A percentile compares a stretch with the other conserved stretches of the same genome.
These are phyloP conservation scores for Crax fasciolata DNA, from an alignment of 2,797 vertebrate species.

Conservation along the genomic window DNA sequence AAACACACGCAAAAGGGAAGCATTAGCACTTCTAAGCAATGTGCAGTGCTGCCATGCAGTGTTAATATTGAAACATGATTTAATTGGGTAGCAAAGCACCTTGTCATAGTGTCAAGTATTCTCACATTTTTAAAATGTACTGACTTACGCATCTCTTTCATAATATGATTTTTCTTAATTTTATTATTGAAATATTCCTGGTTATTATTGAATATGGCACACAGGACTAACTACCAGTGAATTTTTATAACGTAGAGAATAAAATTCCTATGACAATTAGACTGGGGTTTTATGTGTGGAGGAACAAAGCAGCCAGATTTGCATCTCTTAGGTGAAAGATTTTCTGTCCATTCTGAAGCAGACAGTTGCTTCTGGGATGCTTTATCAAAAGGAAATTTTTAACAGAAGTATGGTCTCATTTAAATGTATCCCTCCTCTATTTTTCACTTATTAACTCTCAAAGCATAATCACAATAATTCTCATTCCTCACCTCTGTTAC, in stretches of 20 bases:
- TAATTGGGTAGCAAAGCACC: neutral
- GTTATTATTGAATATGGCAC: neutral
- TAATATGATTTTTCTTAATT: neutral
- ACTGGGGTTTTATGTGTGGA: neutral
- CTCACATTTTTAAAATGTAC: neutral
- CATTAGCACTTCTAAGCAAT: neutral
- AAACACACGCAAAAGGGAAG: neutral
- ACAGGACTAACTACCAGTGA: neutral
- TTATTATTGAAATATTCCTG: neutral
- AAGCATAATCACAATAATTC: neutral
- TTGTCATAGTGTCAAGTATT: neutral
- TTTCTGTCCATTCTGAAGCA: neutral
- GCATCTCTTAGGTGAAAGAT: neutral
- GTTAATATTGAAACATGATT: neutral
- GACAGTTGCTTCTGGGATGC: neutral
- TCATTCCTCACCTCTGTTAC: neutral
- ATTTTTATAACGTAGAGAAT: neutral
- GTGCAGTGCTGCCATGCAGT: neutral
- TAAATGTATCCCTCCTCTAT: neutral
- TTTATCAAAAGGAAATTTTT: conserved; percentile 49
- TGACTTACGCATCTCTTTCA: neutral
- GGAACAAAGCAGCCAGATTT: neutral
- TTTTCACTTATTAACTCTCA: neutral
- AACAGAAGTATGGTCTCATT: neutral
- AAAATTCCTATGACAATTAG: neutral